Conservation (phyloP, 2,888 invertebrate genomes). For the Apoda limacodes region DNA sequence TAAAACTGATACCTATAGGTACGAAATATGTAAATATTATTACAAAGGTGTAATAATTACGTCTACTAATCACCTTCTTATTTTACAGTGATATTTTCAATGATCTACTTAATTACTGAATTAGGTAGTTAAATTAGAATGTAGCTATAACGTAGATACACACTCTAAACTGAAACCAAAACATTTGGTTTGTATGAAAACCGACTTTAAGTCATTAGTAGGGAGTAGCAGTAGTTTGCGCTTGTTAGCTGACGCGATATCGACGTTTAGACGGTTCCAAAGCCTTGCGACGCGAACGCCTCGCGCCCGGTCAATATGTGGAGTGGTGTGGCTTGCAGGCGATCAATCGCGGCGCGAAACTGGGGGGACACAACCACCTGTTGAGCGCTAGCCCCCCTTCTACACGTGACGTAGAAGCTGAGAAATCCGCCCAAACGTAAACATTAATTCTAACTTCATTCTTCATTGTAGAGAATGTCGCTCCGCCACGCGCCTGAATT, state of each 20-base stretch:
- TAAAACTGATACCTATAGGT: conserved; percentile 10
- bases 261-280: conserved; percentile 37
- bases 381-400: conserved; percentile 36
- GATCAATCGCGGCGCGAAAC: conserved; percentile 60
- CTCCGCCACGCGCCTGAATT: conserved; percentile 55
- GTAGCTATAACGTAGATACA: conserved; percentile 2
- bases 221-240: background rate
- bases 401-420: conserved; percentile 66
- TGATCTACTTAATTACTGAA: no score
- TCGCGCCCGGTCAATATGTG: conserved; percentile 65
- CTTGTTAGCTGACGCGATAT: conserved; percentile 13
- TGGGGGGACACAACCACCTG: conserved; percentile 50
- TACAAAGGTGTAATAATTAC: background rate
- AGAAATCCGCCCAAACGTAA: conserved; percentile 69
- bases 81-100: no score
- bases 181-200: conserved; percentile 4
- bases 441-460: conserved; percentile 68
- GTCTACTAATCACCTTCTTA: no score
- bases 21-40: conserved; percentile 6
- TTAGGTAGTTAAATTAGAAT: no score
- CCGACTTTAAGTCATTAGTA: conserved; percentile 1
- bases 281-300: conserved; percentile 55
- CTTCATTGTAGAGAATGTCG: conserved; percentile 64
- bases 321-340: conserved; percentile 62
- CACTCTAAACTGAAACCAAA: conserved; percentile 1